Percentiles rank a stretch among this genome's conserved stretches.
Conservation (phyloP, 2,113 vertebrate genomes). For the Pomatostomus ruficeps region DNA sequence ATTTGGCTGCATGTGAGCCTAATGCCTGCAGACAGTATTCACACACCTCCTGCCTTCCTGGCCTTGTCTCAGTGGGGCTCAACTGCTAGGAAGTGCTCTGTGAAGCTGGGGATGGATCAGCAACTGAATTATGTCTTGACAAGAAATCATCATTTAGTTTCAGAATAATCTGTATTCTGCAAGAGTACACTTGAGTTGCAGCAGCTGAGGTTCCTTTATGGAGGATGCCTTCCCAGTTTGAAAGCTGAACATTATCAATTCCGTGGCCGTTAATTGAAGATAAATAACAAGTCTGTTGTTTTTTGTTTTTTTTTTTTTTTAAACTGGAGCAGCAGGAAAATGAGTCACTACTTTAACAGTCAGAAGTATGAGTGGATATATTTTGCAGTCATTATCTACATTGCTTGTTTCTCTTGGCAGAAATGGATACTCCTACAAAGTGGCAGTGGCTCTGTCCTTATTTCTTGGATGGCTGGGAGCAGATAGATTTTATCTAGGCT, state of each 20-base stretch:
- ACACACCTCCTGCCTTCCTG: background rate
- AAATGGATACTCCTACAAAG: slow-evolving; percentile 94
- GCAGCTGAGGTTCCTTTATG: slow-evolving; percentile 41
- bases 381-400: slow-evolving; percentile 18
- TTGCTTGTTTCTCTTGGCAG: slow-evolving; percentile 68
- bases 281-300: slow-evolving; percentile 10
- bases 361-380: background rate
- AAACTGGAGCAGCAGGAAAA: slow-evolving; percentile 14
- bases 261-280: background rate
- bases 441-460: slow-evolving; percentile 93
- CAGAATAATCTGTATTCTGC: slow-evolving; percentile 31
- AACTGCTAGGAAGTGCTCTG: background rate
- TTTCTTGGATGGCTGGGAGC: slow-evolving; percentile 98
- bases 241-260: slow-evolving; percentile 28
- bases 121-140: slow-evolving; percentile 20
- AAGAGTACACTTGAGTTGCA: background rate
- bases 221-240: background rate
- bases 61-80: background rate
- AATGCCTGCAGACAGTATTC: slow-evolving; percentile 25
- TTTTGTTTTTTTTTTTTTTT: background rate
- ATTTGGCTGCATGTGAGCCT: background rate
- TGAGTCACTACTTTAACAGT: slow-evolving; percentile 38
- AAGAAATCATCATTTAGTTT: slow-evolving; percentile 25
- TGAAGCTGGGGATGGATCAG: background rate
- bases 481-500: slow-evolving; percentile 96